A percentile compares a stretch with the other conserved stretches of the same genome.
These are phyloP conservation scores for Tinea semifulvella DNA, from an alignment of 2,888 invertebrate genomes.

Conservation along the genomic window DNA sequence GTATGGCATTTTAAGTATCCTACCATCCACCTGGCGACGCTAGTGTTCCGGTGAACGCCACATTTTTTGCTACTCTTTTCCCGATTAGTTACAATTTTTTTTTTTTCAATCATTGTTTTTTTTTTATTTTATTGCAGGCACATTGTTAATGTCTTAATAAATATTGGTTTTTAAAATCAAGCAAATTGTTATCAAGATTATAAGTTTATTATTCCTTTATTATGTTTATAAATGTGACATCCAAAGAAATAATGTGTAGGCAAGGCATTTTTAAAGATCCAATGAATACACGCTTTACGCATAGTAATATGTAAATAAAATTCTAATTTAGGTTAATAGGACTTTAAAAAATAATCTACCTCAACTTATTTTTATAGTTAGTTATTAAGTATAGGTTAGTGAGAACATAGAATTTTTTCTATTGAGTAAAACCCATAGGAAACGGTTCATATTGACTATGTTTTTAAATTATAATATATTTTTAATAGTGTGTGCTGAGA, in stretches of 20 bases:
- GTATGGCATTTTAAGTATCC: no score
- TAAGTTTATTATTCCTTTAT: not conserved
- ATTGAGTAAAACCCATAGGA: slow-evolving; percentile 39
- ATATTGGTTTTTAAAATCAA: no score
- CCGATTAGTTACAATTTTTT: no score
- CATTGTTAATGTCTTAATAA: no score
- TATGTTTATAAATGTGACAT: no score
- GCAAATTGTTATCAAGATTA: no score
- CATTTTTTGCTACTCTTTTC: no score
- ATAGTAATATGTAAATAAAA: slow-evolving; percentile 52
- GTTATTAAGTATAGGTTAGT: slow-evolving; percentile 57
- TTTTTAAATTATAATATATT: slow-evolving; percentile 19
- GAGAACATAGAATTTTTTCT: slow-evolving; percentile 46
- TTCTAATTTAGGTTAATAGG: slow-evolving; percentile 64
- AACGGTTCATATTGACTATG: slow-evolving; percentile 18
- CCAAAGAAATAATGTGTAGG: not conserved
- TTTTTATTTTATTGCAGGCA: no score
- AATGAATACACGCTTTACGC: slow-evolving; percentile 43
- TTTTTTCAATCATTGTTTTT: no score
- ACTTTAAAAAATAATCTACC: slow-evolving; percentile 66
- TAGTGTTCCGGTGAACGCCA: no score
- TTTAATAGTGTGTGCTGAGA: slow-evolving; percentile 4
- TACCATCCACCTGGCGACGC: no score
- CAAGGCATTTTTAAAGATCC: slow-evolving; percentile 4
- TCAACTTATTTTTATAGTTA: slow-evolving; percentile 62